Base-by-base conservation (phyloP, 1,140 invertebrate species). In the Oppia nitens region DNA sequence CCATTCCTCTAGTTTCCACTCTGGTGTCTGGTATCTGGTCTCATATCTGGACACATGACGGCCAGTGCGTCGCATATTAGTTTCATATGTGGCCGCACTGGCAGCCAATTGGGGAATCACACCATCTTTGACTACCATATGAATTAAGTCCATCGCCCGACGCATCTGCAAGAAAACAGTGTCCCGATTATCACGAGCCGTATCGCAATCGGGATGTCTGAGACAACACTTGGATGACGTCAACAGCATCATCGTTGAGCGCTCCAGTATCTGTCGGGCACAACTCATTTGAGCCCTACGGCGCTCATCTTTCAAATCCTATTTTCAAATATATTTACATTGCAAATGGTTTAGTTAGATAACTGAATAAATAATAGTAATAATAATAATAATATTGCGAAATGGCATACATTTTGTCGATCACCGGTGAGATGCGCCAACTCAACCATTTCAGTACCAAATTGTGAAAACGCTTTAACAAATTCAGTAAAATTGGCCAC, bases 401-500 rank as follows among this genome's bases (percentile, higher is more conserved):
- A 40, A 40, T 6, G 32, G 49, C 69, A 70, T 66, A 75, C 73
- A 69, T 74, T 74, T 67, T 75, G 74, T 62, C 74, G 64, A 60
- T 75, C 73, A 49, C 74, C 89, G 25, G 90, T 95, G 23, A 97
- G 74, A 71, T 96, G 87, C 14, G 93, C 93, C 59, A 98, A 73
- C 69, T 98, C 92, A 50, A 98, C 92, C 93, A 99, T 98, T 71
- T 98, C 91, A 11, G 83, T 85, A 2, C 95, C 95, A 73, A 98
- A 98, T 69, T 95, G 88, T 66, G 90, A 93, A 75, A 98, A 99
- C 3, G 92, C 91, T 68, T 94, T 91, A 28, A 98, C 93, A 75
- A 98, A 98, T 73, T 98, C 94, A 6, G 91, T 94, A 71, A 98
- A 98, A 74, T 92, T 96, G 58, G 85, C 84, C 45, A 97, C 91